Percentiles rank a stretch among this genome's conserved stretches.
Evolutionary conservation across 2,888 invertebrate species (phyloP).

Genomic region (Lysandra coridon): DNA sequence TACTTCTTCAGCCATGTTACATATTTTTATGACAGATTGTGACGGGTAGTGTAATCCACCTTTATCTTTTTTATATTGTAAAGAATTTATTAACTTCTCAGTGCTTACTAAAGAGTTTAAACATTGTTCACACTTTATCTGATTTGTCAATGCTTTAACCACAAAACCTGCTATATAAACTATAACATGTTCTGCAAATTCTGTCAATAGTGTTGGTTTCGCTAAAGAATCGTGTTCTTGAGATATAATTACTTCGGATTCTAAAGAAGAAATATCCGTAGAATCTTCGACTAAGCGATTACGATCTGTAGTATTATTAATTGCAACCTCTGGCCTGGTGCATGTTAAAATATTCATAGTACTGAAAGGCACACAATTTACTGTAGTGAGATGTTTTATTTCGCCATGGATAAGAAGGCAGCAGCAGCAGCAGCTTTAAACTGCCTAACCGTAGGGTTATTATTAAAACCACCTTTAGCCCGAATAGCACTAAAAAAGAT

Average conservation of each 20-base stretch:
- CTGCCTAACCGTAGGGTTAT: slow-evolving; percentile 34
- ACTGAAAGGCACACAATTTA: background rate
- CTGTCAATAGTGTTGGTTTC: background rate
- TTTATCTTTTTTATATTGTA: too few species aligned
- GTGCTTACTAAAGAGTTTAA: background rate
- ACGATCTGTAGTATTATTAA: background rate
- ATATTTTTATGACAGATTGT: too few species aligned
- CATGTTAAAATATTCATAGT: background rate
- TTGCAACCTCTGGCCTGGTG: background rate
- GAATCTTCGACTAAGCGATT: background rate
- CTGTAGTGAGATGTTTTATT: slow-evolving; percentile 23
- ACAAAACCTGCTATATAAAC: too few species aligned
- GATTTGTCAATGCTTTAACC: too few species aligned
- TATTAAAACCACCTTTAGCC: slow-evolving; percentile 34
- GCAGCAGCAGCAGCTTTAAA: slow-evolving; percentile 33
- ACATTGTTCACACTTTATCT: background rate
- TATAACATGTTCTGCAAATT: too few species aligned
- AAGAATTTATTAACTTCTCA: too few species aligned
- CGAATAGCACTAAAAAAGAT: slow-evolving; percentile 35
- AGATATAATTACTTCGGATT: too few species aligned
- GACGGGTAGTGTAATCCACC: background rate
- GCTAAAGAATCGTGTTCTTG: background rate
- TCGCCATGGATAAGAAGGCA: slow-evolving; percentile 32
- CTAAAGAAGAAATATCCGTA: background rate
- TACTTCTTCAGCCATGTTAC: too few species aligned